A percentile compares a stretch with the other conserved stretches of the same genome.
phyloP scores from a whole-genome alignment of 2,797 vertebrate genomes.

The Tragopan temminckii region DNA sequence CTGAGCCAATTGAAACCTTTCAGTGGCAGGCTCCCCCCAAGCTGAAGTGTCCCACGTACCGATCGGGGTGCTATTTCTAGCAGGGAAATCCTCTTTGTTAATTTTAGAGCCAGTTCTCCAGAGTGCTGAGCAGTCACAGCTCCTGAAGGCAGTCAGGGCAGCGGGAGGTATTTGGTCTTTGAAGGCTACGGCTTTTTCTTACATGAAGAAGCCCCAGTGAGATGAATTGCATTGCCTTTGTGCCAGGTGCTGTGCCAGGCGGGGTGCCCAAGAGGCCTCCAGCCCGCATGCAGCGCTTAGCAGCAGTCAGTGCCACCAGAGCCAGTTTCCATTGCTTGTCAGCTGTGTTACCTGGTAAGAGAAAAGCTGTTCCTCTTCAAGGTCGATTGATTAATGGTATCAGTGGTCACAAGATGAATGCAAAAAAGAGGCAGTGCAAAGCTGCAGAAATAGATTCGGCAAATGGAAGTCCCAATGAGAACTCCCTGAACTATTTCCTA shows the following conservation, averaged over 20 bases:
- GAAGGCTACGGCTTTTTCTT: neutral
- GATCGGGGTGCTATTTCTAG: conserved; percentile 23
- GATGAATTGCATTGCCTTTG: neutral
- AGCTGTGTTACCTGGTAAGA: conserved; percentile 3
- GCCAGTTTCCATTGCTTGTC: neutral
- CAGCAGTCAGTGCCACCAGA: accelerated
- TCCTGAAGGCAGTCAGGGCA: neutral
- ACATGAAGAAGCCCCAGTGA: neutral
- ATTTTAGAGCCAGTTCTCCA: conserved; percentile 5
- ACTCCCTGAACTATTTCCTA: neutral
- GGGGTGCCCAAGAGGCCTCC: neutral
- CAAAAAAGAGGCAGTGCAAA: neutral
- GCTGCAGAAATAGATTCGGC: neutral
- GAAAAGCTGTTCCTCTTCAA: conserved; percentile 29
- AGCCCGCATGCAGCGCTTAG: neutral
- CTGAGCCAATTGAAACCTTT: neutral
- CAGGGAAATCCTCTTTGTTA: conserved; percentile 10
- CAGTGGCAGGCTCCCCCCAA: neutral
- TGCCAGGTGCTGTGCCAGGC: neutral
- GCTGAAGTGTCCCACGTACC: neutral
- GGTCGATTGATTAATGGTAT: neutral
- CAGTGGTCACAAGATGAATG: neutral
- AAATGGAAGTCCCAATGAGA: neutral
- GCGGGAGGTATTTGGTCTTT: accelerated
- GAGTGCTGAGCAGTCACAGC: neutral